These are phyloP conservation scores for Lasioglossum albipes DNA, from an alignment of 1,140 invertebrate species.

Conservation along the genomic window DNA sequence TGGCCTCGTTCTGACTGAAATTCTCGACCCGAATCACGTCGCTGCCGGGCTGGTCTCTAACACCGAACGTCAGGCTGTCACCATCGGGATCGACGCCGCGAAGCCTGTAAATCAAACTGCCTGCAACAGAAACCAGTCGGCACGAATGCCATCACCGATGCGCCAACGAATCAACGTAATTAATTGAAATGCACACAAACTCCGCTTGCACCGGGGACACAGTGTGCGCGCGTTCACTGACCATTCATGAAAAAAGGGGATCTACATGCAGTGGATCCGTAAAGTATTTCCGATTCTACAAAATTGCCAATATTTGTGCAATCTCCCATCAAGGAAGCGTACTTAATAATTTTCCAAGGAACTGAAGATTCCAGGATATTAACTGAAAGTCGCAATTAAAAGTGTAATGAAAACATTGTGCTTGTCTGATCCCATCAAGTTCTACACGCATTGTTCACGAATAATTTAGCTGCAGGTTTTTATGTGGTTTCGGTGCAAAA, in stretches of 20 bases:
- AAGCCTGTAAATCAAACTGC: conserved; percentile 90
- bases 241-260: too few species aligned
- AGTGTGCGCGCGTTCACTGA: too few species aligned
- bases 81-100: conserved; percentile 91
- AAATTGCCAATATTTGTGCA: too few species aligned
- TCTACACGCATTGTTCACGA: not conserved
- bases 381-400: not conserved
- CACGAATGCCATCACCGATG: conserved; percentile 32
- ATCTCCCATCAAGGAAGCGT: not conserved
- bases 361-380: not conserved
- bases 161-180: conserved; percentile 19
- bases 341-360: not conserved
- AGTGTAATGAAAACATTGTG: not conserved
- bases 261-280: too few species aligned
- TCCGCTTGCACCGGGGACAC: not conserved
- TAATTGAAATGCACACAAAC: conserved; percentile 20
- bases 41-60: conserved; percentile 88
- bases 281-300: too few species aligned
- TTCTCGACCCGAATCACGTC: conserved; percentile 92
- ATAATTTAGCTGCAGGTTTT: not conserved
- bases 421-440: not conserved
- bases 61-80: conserved; percentile 90
- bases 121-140: conserved; percentile 80
- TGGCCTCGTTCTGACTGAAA: conserved; percentile 88
- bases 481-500: too few species aligned